Evolutionary conservation across 2,888 invertebrate genomes (phyloP), one percentile per base, ranked within the genome.

Genomic region (Macaria notata): DNA sequence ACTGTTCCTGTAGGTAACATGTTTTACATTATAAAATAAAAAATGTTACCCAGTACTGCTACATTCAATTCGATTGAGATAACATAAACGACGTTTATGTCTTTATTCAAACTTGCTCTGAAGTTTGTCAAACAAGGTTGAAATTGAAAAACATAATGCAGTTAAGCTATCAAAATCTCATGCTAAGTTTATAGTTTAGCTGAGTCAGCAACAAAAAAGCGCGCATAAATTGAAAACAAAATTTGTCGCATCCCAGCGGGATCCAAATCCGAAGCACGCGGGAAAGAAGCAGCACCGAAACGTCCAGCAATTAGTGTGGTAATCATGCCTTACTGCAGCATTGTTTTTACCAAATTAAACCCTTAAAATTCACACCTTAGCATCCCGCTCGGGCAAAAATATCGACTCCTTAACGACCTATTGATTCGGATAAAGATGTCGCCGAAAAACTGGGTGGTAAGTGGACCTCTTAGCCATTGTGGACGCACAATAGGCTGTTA

Each of bases 351-450:
- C 59, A 56, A 61, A 62, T 62, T 62, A 62, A 59, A 64, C 72
- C 68, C 70, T 76, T 77, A 72, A 76, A 75, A 76, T 79, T 83
- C 79, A 73, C 83, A 82, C 83, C 78, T 81, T 70, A 67, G 54
- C 56, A 41, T 59, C 54, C 55, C 61, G 61, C 63, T 62, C 55
- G 49, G 52, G 58, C 66, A 69, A 68, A 68, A 72, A 75, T 68
- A 66, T 56, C 68, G 63, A 61, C 64, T 65, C 59, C 72, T 77
- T 84, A 86, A 88, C 83, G 87, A 86, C 79, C 86, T 72, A 88
- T 88, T 88, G 81, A 84, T 76, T 76, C 72, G 75, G 83, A 88
- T 88, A 84, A 86, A 88, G 87, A 81, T 85, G 87, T 87, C 74
- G 79, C 70, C 75, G 76, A 83, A 86, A 86, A 85, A 86, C 76